Base-by-base conservation (phyloP, 1,140 invertebrate genomes). In the Drosophila eugracilis region DNA sequence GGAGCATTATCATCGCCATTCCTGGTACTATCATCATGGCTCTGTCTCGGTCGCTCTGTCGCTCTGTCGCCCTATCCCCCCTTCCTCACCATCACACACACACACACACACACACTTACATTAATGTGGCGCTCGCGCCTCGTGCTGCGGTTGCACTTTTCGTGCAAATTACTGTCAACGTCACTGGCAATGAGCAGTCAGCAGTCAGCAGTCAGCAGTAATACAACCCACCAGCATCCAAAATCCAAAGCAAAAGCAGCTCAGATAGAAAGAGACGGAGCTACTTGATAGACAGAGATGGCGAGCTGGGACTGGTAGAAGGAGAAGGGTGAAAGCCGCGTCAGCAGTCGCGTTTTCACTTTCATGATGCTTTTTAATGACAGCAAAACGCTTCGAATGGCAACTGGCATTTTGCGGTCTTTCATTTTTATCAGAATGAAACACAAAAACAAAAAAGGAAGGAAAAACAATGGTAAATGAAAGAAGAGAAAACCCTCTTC, bases 71-170 rank as follows among this genome's bases (percentile, higher is more conserved):
- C 14, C 36, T 15, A 15, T 34, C 47, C 14, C 45, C 9, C 28
- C n/a, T n/a, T n/a, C n/a, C n/a, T n/a, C n/a, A n/a, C n/a, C n/a
- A n/a, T n/a, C n/a, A n/a, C n/a, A n/a, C n/a, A n/a, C n/a, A n/a
- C n/a, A n/a, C n/a, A n/a, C n/a, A n/a, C n/a, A n/a, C n/a, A 36
- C 57, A 1, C 32, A 55, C 78, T 63, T 67, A 74, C 85, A 85
- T 86, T 85, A 85, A 80, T 67, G 70, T 62, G 65, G 26, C 58
- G 26, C 58, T 34, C 47, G 67, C 22, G 78, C 75, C 72, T 86
- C 81, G 55, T 86, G 81, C 81, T 84, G 80, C 72, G 80, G 80
- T 84, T 84, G 80, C 80, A 84, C 80, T 86, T 80, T 84, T 73
- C 76, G 81, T 69, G 72, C 72, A 84, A 84, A 84, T 84, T 84